phyloP scores from a whole-genome alignment of 1,140 invertebrate species.

The Palaemon carinicauda region DNA sequence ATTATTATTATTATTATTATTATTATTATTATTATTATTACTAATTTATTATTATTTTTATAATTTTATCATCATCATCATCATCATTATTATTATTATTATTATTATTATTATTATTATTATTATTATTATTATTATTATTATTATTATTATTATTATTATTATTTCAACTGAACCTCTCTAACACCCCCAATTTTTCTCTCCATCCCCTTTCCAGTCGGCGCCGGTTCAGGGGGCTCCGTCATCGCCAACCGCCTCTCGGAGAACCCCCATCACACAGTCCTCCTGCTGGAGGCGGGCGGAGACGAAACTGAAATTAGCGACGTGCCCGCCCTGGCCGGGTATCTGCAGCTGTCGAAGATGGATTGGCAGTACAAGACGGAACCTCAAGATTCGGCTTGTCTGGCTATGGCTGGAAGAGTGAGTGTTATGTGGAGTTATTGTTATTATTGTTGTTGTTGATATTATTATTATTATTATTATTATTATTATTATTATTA shows the following conservation, averaged over 20 bases:
- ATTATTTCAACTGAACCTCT: not conserved
- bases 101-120: not conserved
- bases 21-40: not conserved
- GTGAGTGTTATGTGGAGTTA: conserved; percentile 57
- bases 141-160: not conserved
- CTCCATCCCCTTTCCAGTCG: conserved; percentile 70
- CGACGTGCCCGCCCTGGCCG: conserved; percentile 85
- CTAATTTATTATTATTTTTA: not conserved
- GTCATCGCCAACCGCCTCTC: conserved; percentile 92
- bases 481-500: too few relatives aligned
- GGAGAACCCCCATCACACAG: conserved; percentile 70
- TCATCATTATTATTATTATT: not conserved
- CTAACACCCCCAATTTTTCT: not conserved
- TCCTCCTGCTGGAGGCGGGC: conserved; percentile 88
- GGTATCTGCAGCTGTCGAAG: conserved; percentile 85
- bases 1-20: not conserved
- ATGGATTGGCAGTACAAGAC: conserved; percentile 93
- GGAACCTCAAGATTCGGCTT: conserved; percentile 83
- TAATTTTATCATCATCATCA: not conserved
- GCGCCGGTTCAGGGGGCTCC: conserved; percentile 91
- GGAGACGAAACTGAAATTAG: conserved; percentile 90
- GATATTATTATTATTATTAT: too few relatives aligned
- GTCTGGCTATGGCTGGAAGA: conserved; percentile 73
- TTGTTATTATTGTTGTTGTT: too few relatives aligned
- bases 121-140: not conserved